Evolutionary conservation across 1,140 invertebrate genomes (phyloP), one percentile per base, ranked within the genome.

Genomic region (Galleria mellonella): DNA sequence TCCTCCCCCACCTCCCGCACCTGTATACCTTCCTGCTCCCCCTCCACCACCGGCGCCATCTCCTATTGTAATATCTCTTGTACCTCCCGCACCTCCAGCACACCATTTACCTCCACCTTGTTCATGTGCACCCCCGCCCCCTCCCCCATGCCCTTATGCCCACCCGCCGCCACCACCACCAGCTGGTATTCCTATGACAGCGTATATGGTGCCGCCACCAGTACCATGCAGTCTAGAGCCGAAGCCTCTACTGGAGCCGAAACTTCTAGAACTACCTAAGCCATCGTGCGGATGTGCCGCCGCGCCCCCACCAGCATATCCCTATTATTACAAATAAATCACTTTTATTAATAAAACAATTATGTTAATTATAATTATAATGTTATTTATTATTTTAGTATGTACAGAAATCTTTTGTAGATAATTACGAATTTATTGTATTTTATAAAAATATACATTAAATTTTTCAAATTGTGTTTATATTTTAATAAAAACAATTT

Each of bases 151-250:
- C 15, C 12, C 35, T 3, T 23, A 27, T 14, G 35, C n/a, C 11
- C 11, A 27, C 1, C 46, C 40, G 0, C 55, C 62, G 0, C 51
- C 65, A 0, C 67, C 69, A 11, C 72, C 70, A 5, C 58, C 30
- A 2, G 1, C 69, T 4, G 58, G 70, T 4, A 37, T 72, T 0
- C 67, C 72, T 2, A 78, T 82, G 77, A 78, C 43, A 17, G 74
- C 77, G 0, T 78, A 53, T 40, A 71, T 77, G 71, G 65, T 78
- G 0, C 58, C 72, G 14, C 51, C 72, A n/a, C 71, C 72, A 1
- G 55, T 78, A 6, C 74, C 77, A 2, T 53, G 75, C 0, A 68
- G 67, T 8, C 49, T 82, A 14, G 77, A 82, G 47, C 67, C 74
- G 9, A 79, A 77, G 27, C 74, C 73, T 2, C 43, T 72, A 3